phyloP scores from a whole-genome alignment of 2,797 vertebrate genomes.

The Hoplostethus atlanticus region DNA sequence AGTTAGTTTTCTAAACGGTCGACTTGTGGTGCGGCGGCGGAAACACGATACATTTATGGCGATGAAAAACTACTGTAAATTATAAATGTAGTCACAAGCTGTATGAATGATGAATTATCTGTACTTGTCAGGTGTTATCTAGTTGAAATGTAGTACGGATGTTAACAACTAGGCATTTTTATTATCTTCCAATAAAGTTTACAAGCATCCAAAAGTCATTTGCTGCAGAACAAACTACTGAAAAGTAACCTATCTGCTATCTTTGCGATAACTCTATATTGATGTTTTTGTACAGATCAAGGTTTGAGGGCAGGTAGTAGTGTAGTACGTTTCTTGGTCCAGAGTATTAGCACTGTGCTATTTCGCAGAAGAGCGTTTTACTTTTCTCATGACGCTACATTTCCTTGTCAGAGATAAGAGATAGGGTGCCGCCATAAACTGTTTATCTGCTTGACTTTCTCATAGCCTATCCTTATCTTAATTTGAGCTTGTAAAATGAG shows the following conservation, averaged over 20 bases:
- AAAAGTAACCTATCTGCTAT: background rate
- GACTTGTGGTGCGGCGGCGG: background rate
- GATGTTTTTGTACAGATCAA: constrained; percentile 26
- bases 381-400: constrained; percentile 63
- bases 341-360: constrained; percentile 23
- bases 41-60: background rate
- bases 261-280: constrained; percentile 20
- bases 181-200: constrained; percentile 16
- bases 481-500: constrained; percentile 66
- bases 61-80: background rate
- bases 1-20: background rate
- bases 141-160: constrained; percentile 3
- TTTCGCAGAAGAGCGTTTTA: constrained; percentile 6
- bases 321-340: background rate
- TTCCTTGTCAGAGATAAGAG: constrained; percentile 73
- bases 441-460: constrained; percentile 71
- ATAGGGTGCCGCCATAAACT: constrained; percentile 44
- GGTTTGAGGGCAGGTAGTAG: constrained; percentile 11
- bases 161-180: background rate
- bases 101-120: background rate
- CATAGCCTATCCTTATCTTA: constrained; percentile 74
- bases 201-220: background rate
- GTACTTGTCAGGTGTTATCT: constrained; percentile 11
- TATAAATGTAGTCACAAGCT: background rate
- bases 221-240: background rate